phyloP scores from a whole-genome alignment of 2,888 invertebrate genomes.

The Chrysodeixis includens region DNA sequence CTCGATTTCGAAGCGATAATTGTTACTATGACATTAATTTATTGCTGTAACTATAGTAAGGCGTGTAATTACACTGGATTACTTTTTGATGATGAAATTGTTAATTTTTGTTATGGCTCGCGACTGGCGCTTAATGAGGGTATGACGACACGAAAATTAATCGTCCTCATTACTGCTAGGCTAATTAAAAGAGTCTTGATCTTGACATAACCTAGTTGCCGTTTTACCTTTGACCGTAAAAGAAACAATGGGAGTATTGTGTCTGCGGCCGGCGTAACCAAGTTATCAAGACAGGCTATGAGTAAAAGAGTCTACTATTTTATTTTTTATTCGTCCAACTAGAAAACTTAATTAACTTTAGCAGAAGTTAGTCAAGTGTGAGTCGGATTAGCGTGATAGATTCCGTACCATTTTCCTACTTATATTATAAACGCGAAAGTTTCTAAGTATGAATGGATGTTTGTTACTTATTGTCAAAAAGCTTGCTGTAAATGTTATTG shows the following conservation, averaged over 20 bases:
- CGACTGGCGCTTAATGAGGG: slow-evolving; percentile 13
- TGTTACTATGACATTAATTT: slow-evolving; percentile 28
- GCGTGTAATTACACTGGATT: slow-evolving; percentile 44
- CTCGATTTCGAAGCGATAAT: slow-evolving; percentile 39
- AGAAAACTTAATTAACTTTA: no score
- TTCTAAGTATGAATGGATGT: no score
- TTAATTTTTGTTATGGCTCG: slow-evolving; percentile 18
- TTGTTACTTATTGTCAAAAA: no score
- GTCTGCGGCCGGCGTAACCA: not conserved
- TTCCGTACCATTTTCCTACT: no score
- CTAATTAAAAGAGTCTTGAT: slow-evolving; percentile 1
- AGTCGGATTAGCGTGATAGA: no score
- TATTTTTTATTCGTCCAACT: no score
- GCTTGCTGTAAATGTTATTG: no score
- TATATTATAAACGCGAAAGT: no score
- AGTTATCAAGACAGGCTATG: not conserved
- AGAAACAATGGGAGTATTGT: not conserved
- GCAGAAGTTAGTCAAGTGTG: no score
- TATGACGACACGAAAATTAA: slow-evolving; percentile 19
- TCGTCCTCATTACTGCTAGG: not conserved
- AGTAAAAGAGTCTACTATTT: not conserved
- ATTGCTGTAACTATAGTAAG: slow-evolving; percentile 26
- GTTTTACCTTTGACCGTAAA: not conserved
- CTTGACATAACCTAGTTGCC: not conserved
- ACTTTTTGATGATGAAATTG: slow-evolving; percentile 32